Conservation (phyloP, 2,888 invertebrate genomes). For the Phymatocera aterrima region DNA sequence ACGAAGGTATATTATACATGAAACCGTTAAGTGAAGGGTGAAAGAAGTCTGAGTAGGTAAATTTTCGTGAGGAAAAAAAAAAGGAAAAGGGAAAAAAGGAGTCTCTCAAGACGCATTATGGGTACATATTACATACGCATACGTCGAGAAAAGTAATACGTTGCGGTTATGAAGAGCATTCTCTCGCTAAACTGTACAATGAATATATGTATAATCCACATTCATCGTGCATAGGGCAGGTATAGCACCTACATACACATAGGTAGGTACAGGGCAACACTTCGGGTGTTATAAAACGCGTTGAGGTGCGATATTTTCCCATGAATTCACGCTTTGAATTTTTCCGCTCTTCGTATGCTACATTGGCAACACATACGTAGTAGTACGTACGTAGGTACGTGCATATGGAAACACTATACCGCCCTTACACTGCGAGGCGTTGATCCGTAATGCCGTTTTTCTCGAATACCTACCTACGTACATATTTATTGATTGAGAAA, state of each 20-base stretch:
- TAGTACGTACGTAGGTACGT: too few species aligned
- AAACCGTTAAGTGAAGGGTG: background rate
- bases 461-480: background rate
- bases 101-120: background rate
- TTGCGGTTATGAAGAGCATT: constrained; percentile 6
- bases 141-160: background rate
- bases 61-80: too few species aligned
- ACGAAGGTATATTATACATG: too few species aligned
- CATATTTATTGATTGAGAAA: background rate
- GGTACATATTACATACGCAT: background rate
- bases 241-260: too few species aligned
- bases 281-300: constrained; percentile 28
- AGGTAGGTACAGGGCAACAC: constrained; percentile 25
- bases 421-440: too few species aligned
- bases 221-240: constrained; percentile 3
- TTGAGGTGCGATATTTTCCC: constrained; percentile 26
- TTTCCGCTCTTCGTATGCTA: background rate
- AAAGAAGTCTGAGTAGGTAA: too few species aligned
- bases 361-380: too few species aligned
- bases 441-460: background rate
- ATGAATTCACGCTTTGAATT: constrained; percentile 20
- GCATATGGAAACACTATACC: too few species aligned
- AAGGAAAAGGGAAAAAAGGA: background rate
- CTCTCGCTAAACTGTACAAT: background rate
- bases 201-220: constrained; percentile 13